Percentiles rank a stretch among this genome's conserved stretches.
phyloP scores from a whole-genome alignment of 2,113 vertebrate genomes.

The Alexandromys fortis region DNA sequence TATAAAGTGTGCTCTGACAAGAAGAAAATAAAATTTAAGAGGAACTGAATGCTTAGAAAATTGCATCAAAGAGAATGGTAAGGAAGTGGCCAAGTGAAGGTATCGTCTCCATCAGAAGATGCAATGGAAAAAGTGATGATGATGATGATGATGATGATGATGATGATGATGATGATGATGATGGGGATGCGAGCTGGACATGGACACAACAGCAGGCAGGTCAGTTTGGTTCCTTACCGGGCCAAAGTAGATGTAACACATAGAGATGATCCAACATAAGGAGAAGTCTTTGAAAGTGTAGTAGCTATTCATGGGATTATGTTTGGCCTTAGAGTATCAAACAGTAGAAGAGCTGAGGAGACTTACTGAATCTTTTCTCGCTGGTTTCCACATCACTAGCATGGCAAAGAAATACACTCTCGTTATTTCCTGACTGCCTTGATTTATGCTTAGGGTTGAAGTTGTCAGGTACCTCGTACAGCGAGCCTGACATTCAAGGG shows the following conservation, averaged over 20 bases:
- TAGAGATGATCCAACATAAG: neutral
- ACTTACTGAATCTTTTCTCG: neutral
- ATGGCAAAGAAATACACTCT: neutral
- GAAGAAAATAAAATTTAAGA: neutral
- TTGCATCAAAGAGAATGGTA: neutral
- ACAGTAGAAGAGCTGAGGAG: neutral
- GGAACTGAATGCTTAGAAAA: neutral
- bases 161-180: neutral
- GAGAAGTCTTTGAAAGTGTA: neutral
- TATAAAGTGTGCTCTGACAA: neutral
- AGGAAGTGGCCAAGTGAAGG: neutral
- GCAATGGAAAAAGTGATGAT: neutral
- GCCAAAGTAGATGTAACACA: neutral
- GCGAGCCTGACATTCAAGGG: neutral
- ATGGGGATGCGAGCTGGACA: fast-evolving
- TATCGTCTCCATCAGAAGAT: neutral
- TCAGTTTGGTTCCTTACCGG: neutral
- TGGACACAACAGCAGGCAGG: no score
- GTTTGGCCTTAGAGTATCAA: neutral
- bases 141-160: no score
- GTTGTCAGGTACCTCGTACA: no score
- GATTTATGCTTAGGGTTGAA: neutral
- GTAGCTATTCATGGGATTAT: neutral
- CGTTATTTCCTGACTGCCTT: neutral
- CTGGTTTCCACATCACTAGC: neutral